Percentiles rank a stretch among this genome's conserved stretches.
Conservation (phyloP, 2,888 invertebrate genomes). For the Drosophila mimetica region DNA sequence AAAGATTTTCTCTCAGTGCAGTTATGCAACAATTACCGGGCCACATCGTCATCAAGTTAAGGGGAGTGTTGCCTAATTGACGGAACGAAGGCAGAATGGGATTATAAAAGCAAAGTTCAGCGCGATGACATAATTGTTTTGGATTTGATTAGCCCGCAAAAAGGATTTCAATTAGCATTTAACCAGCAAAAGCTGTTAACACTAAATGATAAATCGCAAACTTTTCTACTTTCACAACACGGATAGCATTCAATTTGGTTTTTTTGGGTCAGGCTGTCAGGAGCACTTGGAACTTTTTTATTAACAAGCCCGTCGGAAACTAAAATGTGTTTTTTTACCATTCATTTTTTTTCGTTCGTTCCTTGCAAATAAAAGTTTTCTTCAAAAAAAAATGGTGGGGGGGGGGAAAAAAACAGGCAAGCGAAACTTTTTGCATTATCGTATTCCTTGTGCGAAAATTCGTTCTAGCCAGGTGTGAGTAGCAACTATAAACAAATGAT, state of each 20-base stretch:
- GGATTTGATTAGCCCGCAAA: conserved; percentile 24
- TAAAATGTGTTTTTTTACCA: conserved; percentile 16
- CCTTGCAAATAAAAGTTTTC: conserved; percentile 17
- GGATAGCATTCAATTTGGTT: conserved; percentile 4
- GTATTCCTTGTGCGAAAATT: conserved; percentile 16
- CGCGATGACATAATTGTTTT: conserved; percentile 33
- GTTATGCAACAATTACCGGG: conserved; percentile 66
- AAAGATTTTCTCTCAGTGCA: not conserved
- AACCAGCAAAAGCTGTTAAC: conserved; percentile 28
- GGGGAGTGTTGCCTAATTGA: conserved; percentile 43
- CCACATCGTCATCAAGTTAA: conserved; percentile 15
- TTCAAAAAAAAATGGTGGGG: not conserved
- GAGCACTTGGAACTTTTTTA: conserved; percentile 23
- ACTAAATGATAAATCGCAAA: conserved; percentile 35
- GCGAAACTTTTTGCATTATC: conserved; percentile 26
- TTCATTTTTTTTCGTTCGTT: not conserved
- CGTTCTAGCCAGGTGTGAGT: conserved; percentile 38
- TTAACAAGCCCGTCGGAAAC: conserved; percentile 18
- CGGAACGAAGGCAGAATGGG: conserved; percentile 31
- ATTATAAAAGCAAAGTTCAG: conserved; percentile 41
- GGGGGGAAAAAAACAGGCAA: not conserved
- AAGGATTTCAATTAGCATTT: conserved; percentile 44
- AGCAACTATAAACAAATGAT: conserved; percentile 16
- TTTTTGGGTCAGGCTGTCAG: conserved; percentile 8
- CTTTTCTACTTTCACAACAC: conserved; percentile 12